These are phyloP conservation scores for Spilarctia lutea DNA, from an alignment of 2,888 invertebrate species.

Conservation along the genomic window DNA sequence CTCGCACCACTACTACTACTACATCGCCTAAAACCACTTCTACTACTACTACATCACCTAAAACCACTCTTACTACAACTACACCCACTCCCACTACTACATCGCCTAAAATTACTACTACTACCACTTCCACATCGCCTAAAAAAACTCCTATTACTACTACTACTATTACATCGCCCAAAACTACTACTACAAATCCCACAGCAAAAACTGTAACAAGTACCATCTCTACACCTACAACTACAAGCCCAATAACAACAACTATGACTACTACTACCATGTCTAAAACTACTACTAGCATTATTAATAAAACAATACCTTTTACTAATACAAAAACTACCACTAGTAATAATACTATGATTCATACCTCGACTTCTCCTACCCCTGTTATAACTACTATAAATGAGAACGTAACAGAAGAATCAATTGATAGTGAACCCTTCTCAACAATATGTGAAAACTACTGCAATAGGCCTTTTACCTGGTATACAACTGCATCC, in stretches of 20 bases:
- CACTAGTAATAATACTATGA: neutral
- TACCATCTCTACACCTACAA: neutral
- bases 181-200: neutral
- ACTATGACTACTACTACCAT: neutral
- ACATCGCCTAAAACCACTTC: too few species aligned
- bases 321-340: neutral
- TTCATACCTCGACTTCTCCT: neutral
- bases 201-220: neutral
- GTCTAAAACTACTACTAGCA: neutral
- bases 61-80: neutral
- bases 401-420: neutral
- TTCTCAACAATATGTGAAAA: neutral
- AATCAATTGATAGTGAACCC: neutral
- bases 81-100: neutral
- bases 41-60: too few species aligned
- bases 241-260: neutral
- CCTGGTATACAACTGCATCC: slow-evolving; percentile 1
- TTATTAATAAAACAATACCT: neutral
- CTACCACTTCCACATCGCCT: neutral
- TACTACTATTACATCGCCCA: neutral
- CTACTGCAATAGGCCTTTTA: slow-evolving; percentile 12
- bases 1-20: neutral
- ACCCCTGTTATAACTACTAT: neutral
- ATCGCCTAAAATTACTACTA: neutral
- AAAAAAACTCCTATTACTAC: neutral